Conservation (phyloP, 1,140 invertebrate genomes). For the Atopsyche davidsoni region DNA sequence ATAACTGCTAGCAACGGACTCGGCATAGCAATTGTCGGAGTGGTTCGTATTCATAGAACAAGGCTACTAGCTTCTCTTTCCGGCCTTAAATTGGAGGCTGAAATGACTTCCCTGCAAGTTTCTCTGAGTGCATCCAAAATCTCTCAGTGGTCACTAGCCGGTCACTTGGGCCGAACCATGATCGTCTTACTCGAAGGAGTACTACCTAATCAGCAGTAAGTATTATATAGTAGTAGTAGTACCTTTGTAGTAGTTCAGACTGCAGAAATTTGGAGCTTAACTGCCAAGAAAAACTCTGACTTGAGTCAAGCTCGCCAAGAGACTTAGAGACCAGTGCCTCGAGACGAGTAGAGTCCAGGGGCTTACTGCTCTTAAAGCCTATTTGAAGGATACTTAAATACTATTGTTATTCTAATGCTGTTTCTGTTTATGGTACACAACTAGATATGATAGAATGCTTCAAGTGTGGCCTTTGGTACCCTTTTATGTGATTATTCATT, state of each 20-base stretch:
- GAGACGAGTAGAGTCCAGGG: no score
- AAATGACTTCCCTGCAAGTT: constrained; percentile 77
- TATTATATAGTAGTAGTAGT: constrained; percentile 28
- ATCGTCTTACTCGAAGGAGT: constrained; percentile 87
- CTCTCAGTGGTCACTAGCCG: constrained; percentile 82
- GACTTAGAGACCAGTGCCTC: no score
- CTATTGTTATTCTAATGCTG: no score
- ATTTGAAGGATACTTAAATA: no score
- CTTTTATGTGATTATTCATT: constrained; percentile 5
- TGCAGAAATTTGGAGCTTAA: not conserved
- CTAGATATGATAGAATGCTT: no score
- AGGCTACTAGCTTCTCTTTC: constrained; percentile 84
- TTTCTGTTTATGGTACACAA: no score
- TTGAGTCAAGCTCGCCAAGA: no score
- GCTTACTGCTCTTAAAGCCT: no score
- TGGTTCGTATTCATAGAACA: constrained; percentile 83
- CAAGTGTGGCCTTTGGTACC: not conserved
- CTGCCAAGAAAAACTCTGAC: no score
- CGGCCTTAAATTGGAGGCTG: constrained; percentile 86
- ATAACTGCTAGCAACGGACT: constrained; percentile 36
- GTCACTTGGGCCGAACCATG: constrained; percentile 86
- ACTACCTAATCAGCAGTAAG: constrained; percentile 81
- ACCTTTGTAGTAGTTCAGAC: not conserved
- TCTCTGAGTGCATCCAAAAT: constrained; percentile 75
- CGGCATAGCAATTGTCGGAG: constrained; percentile 71